Evolutionary conservation across 2,797 vertebrate genomes (phyloP), one percentile per base, ranked within the genome.

Genomic region (Cryptoprocta ferox): DNA sequence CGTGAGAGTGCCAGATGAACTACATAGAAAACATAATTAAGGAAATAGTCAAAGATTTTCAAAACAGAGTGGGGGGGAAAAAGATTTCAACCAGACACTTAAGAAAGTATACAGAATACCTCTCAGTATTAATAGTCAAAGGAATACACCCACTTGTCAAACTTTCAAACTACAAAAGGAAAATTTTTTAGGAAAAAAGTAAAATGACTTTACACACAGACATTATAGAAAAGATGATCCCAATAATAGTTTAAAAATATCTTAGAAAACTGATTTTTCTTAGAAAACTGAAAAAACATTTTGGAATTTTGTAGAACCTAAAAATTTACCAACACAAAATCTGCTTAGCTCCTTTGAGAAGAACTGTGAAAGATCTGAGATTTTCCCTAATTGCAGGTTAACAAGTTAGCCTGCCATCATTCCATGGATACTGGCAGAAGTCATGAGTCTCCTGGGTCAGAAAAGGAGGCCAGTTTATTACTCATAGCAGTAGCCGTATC

Each of bases 101-200:
- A 59, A 48, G 56, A 85, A 90, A 30, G 19, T 73, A 30, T 83
- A 68, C 15, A 42, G 42, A 76, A 35, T 82, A 21, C 75, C 30
- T 90, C n/a, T 93, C 42, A 71, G 71, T 68, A 53, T 87, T 85
- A 86, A 66, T 86, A 91, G 42, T 96, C 28, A 80, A 68, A 81
- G 59, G 53, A 68, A 76, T 65, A 81, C 13, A 75, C 3, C 65
- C 2, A 61, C 6, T 65, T 92, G 15, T 66, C 53, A 78, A 8
- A 81, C 24, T 42, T 89, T 76, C 68, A 90, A 82, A 78, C 30
- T 82, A 87, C 4, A 48, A 89, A 85, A 86, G 61, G 89, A 90
- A 90, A 89, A 81, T 32, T 7, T 48, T 53, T 84, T 66, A 6
- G 12, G 24, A 6, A 79, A 56, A 81, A 32, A 78, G 30, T 50